phyloP scores from a whole-genome alignment of 2,888 invertebrate genomes.

The Lasius fuliginosus region DNA sequence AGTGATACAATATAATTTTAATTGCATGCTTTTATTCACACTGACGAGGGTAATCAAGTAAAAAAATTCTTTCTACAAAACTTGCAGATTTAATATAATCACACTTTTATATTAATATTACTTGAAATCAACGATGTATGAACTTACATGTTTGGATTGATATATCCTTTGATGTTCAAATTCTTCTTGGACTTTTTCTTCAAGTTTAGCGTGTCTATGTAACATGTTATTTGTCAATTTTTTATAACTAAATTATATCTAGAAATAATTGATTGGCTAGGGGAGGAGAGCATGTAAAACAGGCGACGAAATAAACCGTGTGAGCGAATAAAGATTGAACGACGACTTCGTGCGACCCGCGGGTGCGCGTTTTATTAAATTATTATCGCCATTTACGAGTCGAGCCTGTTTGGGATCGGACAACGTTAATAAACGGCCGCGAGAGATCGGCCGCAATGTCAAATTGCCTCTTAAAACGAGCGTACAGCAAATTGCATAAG shows the following conservation, averaged over 20 bases:
- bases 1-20: neutral
- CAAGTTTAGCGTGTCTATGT: too few species aligned
- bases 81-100: neutral
- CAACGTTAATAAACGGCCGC: constrained; percentile 37
- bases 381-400: constrained; percentile 39
- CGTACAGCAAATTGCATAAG: constrained; percentile 72
- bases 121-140: neutral
- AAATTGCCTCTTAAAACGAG: constrained; percentile 63
- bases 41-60: neutral
- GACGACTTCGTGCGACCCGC: constrained; percentile 32
- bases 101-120: neutral
- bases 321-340: constrained; percentile 27
- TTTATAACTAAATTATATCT: neutral
- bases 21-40: neutral
- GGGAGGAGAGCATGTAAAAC: neutral
- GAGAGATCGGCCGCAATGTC: constrained; percentile 54
- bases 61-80: neutral
- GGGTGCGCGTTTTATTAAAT: constrained; percentile 48
- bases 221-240: neutral
- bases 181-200: neutral
- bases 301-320: constrained; percentile 8
- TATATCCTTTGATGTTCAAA: neutral
- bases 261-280: neutral
- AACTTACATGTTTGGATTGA: neutral
- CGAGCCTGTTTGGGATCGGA: neutral